Base-by-base conservation (phyloP, 1,140 invertebrate genomes). In the Cylas formicarius region DNA sequence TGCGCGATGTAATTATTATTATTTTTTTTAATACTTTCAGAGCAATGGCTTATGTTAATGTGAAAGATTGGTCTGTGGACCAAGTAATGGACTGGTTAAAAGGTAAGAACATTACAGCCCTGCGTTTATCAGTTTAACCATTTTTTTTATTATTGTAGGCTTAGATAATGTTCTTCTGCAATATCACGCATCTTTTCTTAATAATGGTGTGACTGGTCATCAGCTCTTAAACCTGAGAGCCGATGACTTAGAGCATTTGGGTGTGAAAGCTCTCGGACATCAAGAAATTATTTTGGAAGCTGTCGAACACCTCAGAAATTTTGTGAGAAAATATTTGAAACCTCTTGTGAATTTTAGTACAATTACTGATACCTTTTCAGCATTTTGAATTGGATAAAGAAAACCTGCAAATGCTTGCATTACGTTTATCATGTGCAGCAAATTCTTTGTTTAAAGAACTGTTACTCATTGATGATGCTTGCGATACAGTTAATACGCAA, bases 11-110 rank as follows among this genome's bases (percentile, higher is more conserved):
- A n/a, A n/a, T n/a, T n/a, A n/a, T n/a, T n/a, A n/a, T n/a, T 31
- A 11, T 5, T 31, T 31, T 31, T 5, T 5, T 31, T 6, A 13
- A 31, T 31, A 11, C 29, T n/a, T 31, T 31, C 16, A 9, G 21
- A 20, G 46, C 23, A 35, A 87, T 86, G 84, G 84, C 84, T 65
- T 87, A 86, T 68, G 81, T 91, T 57, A 90, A 91, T 71, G 84
- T 93, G 52, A 83, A 80, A 46, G 87, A 91, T 72, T 95, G 90
- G 90, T 84, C 83, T 51, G 81, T 86, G n/a, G 85, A 90, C 58
- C 86, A 93, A 76, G 89, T 93, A 41, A 87, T 82, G 48, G 88
- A 92, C 63, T 95, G 90, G 90, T 69, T 93, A 45, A 84, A 86
- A 82, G 90, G 90, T 83, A 71, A 44, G 8, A 4, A 19, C 5